Evolutionary conservation across 2,113 vertebrate genomes (phyloP).

Genomic region (Gasterosteus aculeatus): DNA sequence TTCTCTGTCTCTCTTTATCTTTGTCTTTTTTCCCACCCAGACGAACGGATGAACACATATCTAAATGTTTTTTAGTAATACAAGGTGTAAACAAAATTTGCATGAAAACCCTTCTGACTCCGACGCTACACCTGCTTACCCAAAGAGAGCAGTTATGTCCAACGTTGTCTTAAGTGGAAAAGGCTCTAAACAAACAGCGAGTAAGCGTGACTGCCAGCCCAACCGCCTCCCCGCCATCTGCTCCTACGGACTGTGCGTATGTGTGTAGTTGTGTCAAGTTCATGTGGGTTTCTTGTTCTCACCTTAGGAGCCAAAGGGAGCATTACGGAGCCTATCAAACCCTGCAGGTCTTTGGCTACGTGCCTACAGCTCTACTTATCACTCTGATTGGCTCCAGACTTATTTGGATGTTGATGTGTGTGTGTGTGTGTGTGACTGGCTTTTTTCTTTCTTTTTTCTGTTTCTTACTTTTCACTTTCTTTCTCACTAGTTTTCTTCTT

Average conservation of each 20-base stretch:
- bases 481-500: background rate
- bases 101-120: background rate
- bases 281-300: conserved; percentile 52
- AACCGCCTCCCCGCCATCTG: conserved; percentile 21
- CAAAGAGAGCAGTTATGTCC: conserved; percentile 21
- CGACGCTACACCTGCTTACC: background rate
- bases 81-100: background rate
- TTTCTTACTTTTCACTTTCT: background rate
- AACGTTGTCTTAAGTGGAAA: background rate
- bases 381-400: conserved; percentile 14
- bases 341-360: conserved; percentile 23
- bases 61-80: conserved; percentile 1
- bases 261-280: conserved; percentile 18
- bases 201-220: conserved; percentile 25
- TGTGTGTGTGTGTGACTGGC: conserved; percentile 14
- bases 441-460: background rate
- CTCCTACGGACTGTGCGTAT: background rate
- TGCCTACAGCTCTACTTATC: conserved; percentile 28
- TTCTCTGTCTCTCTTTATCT: conserved; percentile 19
- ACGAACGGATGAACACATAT: conserved; percentile 1
- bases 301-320: conserved; percentile 45
- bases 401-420: conserved; percentile 35
- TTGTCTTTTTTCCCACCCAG: conserved; percentile 9
- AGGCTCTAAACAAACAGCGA: conserved; percentile 29
- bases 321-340: conserved; percentile 22